Evolutionary conservation across 2,113 vertebrate species (phyloP).

Genomic region (Myrmecobius fasciatus): DNA sequence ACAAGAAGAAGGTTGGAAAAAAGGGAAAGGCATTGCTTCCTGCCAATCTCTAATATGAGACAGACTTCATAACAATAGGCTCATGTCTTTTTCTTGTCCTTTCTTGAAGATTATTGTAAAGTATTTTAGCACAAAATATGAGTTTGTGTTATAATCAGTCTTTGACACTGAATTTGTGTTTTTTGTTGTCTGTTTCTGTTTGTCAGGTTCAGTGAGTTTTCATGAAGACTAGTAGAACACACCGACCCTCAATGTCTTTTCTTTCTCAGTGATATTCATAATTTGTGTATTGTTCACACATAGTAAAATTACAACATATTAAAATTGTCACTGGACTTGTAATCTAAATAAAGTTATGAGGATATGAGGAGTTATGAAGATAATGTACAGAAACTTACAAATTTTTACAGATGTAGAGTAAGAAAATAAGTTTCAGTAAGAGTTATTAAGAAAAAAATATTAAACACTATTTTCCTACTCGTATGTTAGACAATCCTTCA

Average conservation of each 20-base stretch:
- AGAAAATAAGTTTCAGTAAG: background rate
- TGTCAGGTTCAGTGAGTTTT: background rate
- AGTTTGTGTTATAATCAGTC: background rate
- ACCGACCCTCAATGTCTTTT: background rate
- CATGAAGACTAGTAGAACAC: background rate
- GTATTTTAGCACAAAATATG: background rate
- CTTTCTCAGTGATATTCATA: background rate
- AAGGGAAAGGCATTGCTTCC: constrained; percentile 46
- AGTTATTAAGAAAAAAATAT: background rate
- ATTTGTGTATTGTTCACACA: background rate
- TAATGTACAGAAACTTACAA: background rate
- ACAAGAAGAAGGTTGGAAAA: constrained; percentile 53
- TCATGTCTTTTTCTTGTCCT: background rate
- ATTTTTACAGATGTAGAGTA: background rate
- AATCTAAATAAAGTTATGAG: background rate
- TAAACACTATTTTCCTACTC: background rate
- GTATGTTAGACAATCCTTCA: background rate
- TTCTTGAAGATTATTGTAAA: background rate
- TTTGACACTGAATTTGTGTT: background rate
- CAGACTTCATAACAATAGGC: background rate
- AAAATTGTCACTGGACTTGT: background rate
- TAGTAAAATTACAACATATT: background rate
- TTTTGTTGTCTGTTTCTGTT: background rate
- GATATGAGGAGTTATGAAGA: no score
- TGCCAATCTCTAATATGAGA: constrained; percentile 46